Conservation (phyloP, 2,888 invertebrate species). For the Lochmaea capreae region DNA sequence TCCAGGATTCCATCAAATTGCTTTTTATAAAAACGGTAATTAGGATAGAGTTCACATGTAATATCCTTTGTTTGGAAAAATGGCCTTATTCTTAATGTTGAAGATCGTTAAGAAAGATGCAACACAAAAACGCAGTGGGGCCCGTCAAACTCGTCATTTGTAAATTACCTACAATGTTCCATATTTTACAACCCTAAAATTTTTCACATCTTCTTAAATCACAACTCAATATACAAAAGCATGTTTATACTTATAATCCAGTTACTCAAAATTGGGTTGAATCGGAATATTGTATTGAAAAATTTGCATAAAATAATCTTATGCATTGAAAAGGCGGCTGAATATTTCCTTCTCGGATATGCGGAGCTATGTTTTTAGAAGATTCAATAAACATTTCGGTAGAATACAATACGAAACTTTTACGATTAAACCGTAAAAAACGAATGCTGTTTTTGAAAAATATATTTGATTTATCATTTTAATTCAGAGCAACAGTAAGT, state of each 20-base stretch:
- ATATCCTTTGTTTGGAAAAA: not conserved
- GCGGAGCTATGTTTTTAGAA: constrained; percentile 3
- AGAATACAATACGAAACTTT: not conserved
- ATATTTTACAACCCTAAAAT: not conserved
- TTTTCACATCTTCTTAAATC: not conserved
- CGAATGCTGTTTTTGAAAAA: too few species aligned
- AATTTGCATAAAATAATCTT: constrained; percentile 3
- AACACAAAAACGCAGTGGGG: not conserved
- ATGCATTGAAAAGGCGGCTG: not conserved
- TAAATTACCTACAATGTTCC: not conserved
- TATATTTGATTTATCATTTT: too few species aligned
- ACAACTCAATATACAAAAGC: not conserved
- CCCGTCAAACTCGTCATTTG: not conserved
- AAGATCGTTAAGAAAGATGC: not conserved
- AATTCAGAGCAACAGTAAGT: too few species aligned
- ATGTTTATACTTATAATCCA: not conserved
- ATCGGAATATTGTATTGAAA: not conserved
- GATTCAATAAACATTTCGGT: not conserved
- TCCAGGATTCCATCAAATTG: not conserved
- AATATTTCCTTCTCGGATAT: not conserved
- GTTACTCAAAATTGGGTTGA: constrained; percentile 6
- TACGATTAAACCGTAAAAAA: too few species aligned
- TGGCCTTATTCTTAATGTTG: not conserved
- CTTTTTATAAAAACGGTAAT: not conserved
- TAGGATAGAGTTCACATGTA: not conserved